Evolutionary conservation across 1,140 invertebrate species (phyloP).

Genomic region (Sminthurides bifidus): DNA sequence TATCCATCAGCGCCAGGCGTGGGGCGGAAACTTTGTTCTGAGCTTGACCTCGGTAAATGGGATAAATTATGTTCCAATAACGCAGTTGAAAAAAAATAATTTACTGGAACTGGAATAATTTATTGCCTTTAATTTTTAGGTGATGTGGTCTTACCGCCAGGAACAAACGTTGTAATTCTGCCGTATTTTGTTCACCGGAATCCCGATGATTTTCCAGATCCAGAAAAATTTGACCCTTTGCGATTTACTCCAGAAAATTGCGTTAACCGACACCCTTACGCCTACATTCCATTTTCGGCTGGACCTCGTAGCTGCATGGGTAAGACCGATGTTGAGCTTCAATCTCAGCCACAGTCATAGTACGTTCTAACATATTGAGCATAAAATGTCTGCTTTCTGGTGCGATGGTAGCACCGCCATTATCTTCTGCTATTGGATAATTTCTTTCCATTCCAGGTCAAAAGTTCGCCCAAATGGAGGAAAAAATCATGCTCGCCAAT

Average conservation of each 20-base stretch:
- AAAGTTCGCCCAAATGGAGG: slow-evolving; percentile 48
- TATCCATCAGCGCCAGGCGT: slow-evolving; percentile 52
- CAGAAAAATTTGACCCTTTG: too few relatives aligned
- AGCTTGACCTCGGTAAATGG: slow-evolving; percentile 34
- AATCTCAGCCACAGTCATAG: too few relatives aligned
- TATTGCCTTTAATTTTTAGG: not conserved
- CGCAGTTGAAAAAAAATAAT: too few relatives aligned
- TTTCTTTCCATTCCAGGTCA: slow-evolving; percentile 29
- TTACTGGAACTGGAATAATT: too few relatives aligned
- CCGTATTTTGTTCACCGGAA: slow-evolving; percentile 54
- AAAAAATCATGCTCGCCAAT: slow-evolving; percentile 44
- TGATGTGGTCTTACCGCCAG: slow-evolving; percentile 18
- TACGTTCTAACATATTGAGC: too few relatives aligned
- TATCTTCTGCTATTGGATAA: too few relatives aligned
- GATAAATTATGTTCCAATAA: not conserved
- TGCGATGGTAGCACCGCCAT: not conserved
- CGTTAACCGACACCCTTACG: slow-evolving; percentile 28
- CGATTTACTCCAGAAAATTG: slow-evolving; percentile 37
- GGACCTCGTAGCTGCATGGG: slow-evolving; percentile 42
- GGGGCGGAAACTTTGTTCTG: slow-evolving; percentile 37
- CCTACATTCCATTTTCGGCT: slow-evolving; percentile 41
- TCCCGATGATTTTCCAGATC: slow-evolving; percentile 51
- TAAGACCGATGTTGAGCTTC: too few relatives aligned
- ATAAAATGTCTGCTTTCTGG: not conserved
- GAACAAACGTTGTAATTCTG: slow-evolving; percentile 39